These are phyloP conservation scores for Pogonomyrmex barbatus DNA, from an alignment of 1,140 invertebrate species.

Conservation along the genomic window DNA sequence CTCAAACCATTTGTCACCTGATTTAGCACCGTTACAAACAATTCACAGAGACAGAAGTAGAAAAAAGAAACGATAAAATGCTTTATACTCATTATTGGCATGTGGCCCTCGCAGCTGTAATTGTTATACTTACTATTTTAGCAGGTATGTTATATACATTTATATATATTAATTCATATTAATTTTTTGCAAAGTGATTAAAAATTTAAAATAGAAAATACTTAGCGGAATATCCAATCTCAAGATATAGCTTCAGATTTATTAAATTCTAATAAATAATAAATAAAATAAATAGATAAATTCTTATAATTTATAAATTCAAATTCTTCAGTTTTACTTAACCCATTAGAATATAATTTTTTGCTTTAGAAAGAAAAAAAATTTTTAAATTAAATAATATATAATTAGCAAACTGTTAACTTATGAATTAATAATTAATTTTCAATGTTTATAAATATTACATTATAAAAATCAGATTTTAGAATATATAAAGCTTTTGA, in stretches of 20 bases:
- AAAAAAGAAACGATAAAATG: conserved; percentile 59
- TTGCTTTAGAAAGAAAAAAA: too few species aligned
- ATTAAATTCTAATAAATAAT: too few species aligned
- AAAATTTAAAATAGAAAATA: background rate
- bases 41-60: conserved; percentile 40
- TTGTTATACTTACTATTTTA: conserved; percentile 65
- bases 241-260: background rate
- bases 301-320: background rate
- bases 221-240: background rate
- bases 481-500: too few species aligned
- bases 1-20: conserved; percentile 45
- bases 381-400: too few species aligned
- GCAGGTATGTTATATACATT: conserved; percentile 52
- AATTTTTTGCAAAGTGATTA: background rate
- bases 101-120: conserved; percentile 69
- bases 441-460: too few species aligned
- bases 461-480: too few species aligned
- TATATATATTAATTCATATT: conserved; percentile 15
- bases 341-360: background rate
- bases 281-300: too few species aligned
- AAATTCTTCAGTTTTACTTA: background rate
- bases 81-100: conserved; percentile 60
- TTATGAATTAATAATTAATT: too few species aligned
- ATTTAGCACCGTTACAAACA: conserved; percentile 31
- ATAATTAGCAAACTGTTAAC: too few species aligned